Percentiles rank a stretch among this genome's conserved stretches.
Evolutionary conservation across 2,797 vertebrate genomes (phyloP).

Genomic region (Catostomus latipinnis): DNA sequence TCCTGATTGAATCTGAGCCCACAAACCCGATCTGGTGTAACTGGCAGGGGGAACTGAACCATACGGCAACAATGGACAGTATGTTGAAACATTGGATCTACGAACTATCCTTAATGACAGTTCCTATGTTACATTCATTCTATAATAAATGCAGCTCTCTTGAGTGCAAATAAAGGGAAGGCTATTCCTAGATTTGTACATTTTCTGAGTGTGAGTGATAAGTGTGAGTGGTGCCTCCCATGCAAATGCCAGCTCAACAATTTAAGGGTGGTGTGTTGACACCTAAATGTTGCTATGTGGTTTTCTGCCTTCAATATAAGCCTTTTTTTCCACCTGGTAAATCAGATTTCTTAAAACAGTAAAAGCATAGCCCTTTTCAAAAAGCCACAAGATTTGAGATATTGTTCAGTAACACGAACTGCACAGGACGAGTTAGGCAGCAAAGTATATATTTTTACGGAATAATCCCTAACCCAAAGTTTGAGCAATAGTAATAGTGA

Average conservation of each 20-base stretch:
- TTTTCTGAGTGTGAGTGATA: no score
- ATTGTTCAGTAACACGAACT: not conserved
- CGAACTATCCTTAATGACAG: not conserved
- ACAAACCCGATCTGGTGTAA: conserved; percentile 28
- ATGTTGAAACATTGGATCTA: not conserved
- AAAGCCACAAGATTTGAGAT: not conserved
- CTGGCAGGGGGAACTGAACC: not conserved
- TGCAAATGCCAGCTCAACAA: no score
- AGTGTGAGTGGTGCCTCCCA: no score
- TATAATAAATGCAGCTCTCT: not conserved
- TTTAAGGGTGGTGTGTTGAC: no score
- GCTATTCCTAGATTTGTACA: no score
- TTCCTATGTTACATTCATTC: not conserved
- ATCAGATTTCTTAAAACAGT: not conserved
- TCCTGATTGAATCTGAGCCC: conserved; percentile 71
- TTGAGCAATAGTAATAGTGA: no score
- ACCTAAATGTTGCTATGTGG: no score
- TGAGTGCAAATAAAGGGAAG: not conserved
- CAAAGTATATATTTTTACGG: no score
- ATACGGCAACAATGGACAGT: not conserved
- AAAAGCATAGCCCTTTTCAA: not conserved
- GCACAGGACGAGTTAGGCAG: no score
- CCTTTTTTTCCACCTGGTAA: not conserved
- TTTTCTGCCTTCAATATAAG: no score
- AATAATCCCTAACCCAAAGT: no score